Base-by-base conservation (phyloP, 1,140 invertebrate genomes). In the Asbolus verrucosus region DNA sequence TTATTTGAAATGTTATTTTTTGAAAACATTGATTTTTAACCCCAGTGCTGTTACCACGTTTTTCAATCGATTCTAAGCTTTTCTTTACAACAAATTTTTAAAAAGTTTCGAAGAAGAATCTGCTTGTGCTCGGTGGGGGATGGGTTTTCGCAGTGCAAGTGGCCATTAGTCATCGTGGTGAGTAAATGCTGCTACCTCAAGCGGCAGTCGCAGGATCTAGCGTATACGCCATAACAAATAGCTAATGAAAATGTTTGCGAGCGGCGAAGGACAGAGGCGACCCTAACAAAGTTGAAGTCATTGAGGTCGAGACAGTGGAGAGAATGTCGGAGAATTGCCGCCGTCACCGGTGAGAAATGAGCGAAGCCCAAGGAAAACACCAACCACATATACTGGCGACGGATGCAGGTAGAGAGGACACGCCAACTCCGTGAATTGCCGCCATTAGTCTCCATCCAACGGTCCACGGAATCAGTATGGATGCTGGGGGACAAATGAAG, bases 141-240 rank as follows among this genome's bases (percentile, higher is more conserved):
- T n/a, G n/a, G n/a, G n/a, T n/a, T n/a, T n/a, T n/a, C n/a, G n/a
- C n/a, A n/a, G n/a, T n/a, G n/a, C n/a, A n/a, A n/a, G n/a, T n/a
- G n/a, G 3, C 24, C 24, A 27, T 27, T 8, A 27, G 24, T 27
- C 24, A 27, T 27, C 24, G 3, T 27, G 3, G 24, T 4, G 24
- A n/a, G n/a, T n/a, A n/a, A n/a, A n/a, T n/a, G n/a, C n/a, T n/a
- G n/a, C n/a, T n/a, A n/a, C n/a, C n/a, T n/a, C n/a, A n/a, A n/a
- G n/a, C n/a, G n/a, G n/a, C n/a, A n/a, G n/a, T n/a, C n/a, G n/a
- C n/a, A n/a, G n/a, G n/a, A n/a, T n/a, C n/a, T n/a, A n/a, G n/a
- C n/a, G n/a, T n/a, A n/a, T n/a, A n/a, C n/a, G n/a, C n/a, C 62
- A 73, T 78, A 78, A 78, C 77, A 78, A 78, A 78, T 78, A 77